Conservation (phyloP, 2,797 vertebrate species). For the Amblyopsis hoosieri region DNA sequence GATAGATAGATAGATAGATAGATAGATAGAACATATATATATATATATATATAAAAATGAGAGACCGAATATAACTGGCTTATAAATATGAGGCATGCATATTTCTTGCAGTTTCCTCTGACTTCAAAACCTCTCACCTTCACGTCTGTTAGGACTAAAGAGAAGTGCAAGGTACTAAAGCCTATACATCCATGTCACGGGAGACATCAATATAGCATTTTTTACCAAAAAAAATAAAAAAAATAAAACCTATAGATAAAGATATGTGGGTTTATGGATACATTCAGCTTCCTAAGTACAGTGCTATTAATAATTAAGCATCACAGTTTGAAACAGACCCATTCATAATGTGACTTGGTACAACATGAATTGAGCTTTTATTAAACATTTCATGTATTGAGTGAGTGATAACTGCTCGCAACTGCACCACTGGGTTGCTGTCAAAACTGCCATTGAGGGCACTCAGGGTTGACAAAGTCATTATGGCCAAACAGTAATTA, state of each 20-base stretch:
- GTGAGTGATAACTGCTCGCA: too few species aligned
- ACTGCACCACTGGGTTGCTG: too few species aligned
- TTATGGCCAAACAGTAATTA: not conserved
- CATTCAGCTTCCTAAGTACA: not conserved
- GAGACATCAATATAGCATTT: conserved; percentile 5
- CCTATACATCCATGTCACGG: not conserved
- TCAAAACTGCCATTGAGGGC: too few species aligned
- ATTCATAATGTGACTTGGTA: too few species aligned
- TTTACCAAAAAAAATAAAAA: not conserved
- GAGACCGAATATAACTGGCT: not conserved
- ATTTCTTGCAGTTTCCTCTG: conserved; percentile 1
- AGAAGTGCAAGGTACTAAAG: not conserved
- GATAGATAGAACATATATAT: too few species aligned
- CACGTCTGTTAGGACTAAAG: not conserved
- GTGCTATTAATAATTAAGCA: too few species aligned
- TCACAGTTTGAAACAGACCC: too few species aligned
- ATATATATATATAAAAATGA: too few species aligned
- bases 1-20: too few species aligned
- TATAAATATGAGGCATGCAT: conserved; percentile 11
- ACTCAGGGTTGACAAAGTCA: not conserved
- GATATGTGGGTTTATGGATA: not conserved
- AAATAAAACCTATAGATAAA: conserved; percentile 8
- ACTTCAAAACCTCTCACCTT: not conserved
- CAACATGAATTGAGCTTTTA: too few species aligned
- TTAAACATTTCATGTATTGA: too few species aligned